phyloP scores from a whole-genome alignment of 2,113 vertebrate genomes.

The Eubucco bourcierii region DNA sequence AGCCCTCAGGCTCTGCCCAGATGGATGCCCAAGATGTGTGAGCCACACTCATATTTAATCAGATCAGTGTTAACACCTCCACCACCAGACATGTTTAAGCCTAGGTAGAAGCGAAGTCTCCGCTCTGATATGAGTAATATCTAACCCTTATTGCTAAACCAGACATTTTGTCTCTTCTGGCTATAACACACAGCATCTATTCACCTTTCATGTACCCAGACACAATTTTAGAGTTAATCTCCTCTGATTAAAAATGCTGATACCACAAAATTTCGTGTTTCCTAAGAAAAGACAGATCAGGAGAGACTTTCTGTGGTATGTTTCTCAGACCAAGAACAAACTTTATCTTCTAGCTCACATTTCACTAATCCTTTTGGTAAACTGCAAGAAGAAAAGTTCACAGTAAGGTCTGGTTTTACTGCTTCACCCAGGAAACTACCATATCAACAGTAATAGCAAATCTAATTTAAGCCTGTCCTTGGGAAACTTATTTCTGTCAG shows the following conservation, averaged over 20 bases:
- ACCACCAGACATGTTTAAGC: neutral
- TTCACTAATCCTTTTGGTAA: neutral
- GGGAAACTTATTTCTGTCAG: neutral
- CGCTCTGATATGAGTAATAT: neutral
- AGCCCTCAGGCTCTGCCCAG: neutral
- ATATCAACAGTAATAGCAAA: neutral
- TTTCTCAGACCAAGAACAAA: neutral
- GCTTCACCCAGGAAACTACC: neutral
- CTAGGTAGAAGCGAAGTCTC: neutral
- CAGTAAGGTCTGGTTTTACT: neutral
- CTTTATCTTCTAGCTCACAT: neutral
- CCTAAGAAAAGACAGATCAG: neutral
- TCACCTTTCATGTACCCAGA: neutral
- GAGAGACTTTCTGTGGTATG: neutral
- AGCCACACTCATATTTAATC: neutral
- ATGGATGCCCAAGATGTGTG: neutral
- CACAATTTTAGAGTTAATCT: neutral
- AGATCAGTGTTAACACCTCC: neutral
- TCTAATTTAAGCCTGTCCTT: neutral
- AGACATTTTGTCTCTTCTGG: neutral
- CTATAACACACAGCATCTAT: neutral
- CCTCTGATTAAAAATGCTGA: neutral
- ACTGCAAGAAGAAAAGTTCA: neutral
- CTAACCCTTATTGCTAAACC: neutral
- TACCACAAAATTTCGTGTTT: neutral